phyloP scores from a whole-genome alignment of 2,797 vertebrate species.

The Varecia variegata region DNA sequence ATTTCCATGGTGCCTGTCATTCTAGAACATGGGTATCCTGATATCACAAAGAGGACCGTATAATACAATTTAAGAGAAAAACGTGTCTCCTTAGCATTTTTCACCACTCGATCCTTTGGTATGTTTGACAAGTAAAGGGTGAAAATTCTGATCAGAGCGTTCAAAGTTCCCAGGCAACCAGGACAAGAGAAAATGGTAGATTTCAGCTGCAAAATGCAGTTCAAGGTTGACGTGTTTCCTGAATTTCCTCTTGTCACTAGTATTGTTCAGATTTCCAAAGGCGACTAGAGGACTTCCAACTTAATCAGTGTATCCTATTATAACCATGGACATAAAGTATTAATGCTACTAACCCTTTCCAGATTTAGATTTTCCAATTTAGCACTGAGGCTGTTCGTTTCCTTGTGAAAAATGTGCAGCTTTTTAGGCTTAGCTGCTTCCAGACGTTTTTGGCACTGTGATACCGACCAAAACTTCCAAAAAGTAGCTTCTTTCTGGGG shows the following conservation, averaged over 20 bases:
- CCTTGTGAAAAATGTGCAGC: neutral
- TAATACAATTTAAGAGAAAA: neutral
- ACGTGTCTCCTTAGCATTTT: neutral
- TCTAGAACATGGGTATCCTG: neutral
- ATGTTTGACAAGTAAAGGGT: neutral
- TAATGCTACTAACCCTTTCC: neutral
- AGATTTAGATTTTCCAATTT: neutral
- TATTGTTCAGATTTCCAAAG: neutral
- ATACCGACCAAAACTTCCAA: neutral
- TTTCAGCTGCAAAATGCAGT: neutral
- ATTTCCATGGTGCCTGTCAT: neutral
- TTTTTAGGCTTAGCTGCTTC: neutral
- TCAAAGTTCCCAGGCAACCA: neutral
- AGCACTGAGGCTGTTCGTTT: neutral
- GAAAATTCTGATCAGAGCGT: neutral
- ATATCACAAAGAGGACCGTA: neutral
- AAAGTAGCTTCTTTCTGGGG: neutral
- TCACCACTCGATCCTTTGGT: neutral
- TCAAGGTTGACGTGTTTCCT: fast-evolving
- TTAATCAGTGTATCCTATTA: neutral
- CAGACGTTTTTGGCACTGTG: neutral
- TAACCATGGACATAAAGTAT: neutral
- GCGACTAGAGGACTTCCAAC: neutral
- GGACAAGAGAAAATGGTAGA: neutral
- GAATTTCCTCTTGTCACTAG: neutral